phyloP scores from a whole-genome alignment of 2,888 invertebrate species.

The Cryptocephalus primarius region DNA sequence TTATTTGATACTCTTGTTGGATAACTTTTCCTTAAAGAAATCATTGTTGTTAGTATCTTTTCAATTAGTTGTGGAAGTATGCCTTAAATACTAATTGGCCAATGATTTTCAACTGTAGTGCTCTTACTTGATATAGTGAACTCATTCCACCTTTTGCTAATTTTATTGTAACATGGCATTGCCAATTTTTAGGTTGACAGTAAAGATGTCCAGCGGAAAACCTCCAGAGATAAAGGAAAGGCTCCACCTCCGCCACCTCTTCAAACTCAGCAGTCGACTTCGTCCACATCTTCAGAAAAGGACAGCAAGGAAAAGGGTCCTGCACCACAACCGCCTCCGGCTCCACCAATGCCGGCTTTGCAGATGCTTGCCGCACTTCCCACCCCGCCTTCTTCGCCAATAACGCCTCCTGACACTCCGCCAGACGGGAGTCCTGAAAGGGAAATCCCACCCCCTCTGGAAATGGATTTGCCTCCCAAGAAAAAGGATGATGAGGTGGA shows the following conservation, averaged over 20 bases:
- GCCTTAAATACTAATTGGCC: no score
- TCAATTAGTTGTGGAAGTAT: no score
- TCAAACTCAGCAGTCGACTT: constrained; percentile 19
- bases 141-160: not conserved
- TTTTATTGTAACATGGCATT: not conserved
- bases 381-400: constrained; percentile 31
- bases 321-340: constrained; percentile 19
- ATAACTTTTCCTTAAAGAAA: no score
- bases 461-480: not conserved
- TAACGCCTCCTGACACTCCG: constrained; percentile 31
- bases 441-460: not conserved
- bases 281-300: constrained; percentile 12
- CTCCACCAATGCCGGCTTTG: constrained; percentile 7
- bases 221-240: constrained; percentile 39
- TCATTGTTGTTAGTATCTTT: no score
- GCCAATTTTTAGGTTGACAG: constrained; percentile 48
- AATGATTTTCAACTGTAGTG: no score
- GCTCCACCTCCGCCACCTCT: constrained; percentile 41
- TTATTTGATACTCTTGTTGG: no score
- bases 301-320: constrained; percentile 13
- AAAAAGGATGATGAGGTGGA: constrained; percentile 14
- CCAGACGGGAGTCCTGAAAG: constrained; percentile 14
- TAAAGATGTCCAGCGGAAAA: constrained; percentile 47
- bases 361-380: constrained; percentile 3
- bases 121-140: no score